Evolutionary conservation across 2,113 vertebrate genomes (phyloP), one percentile per base, ranked within the genome.

Genomic region (Zosterops lateralis): DNA sequence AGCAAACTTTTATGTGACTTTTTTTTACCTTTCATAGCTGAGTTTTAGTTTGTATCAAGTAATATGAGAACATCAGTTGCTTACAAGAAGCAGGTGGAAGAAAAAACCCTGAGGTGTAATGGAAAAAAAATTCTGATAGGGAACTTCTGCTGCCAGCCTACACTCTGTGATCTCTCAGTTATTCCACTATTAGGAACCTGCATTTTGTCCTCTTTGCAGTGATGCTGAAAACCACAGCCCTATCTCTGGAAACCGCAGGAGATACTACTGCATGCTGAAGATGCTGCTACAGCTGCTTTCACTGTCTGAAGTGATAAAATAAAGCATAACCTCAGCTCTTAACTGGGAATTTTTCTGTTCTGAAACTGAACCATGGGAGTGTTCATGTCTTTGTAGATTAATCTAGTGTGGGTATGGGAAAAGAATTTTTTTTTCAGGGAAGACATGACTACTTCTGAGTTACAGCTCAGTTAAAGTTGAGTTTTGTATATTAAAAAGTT

Each of bases 181-280:
- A 53, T 86, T 95, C 79, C 56, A 26, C 57, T 60, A 3, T 44
- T 84, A 6, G 2, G 21, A 90, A 42, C 44, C 28, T 84, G 21
- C 34, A 3, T 70, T 75, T 95, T 81, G 13, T 68, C 22, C 25
- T 79, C 26, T 73, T 17, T 56, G 47, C 67, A 75, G 65, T 2
- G 28, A 38, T 70, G 79, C 75, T 83, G 75, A 34, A 95, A 97
- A 94, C 93, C 96, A 84, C 93, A 93, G 32, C 60, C 75, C 45
- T 92, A 14, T 94, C 85, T 88, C 53, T 88, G 40, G 38, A 94
- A 92, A 95, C 65, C 53, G 0, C 64, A 38, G 36, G 36, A 77
- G 64, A 28, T 83, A 19, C 17, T 50, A 0, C 20, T 94, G 78
- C 38, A 36, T 77, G 53, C 29, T 79, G 22, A 60, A 84, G 93